Evolutionary conservation across 2,888 invertebrate species (phyloP), one percentile per base, ranked within the genome.

Genomic region (Latheticus oryzae): DNA sequence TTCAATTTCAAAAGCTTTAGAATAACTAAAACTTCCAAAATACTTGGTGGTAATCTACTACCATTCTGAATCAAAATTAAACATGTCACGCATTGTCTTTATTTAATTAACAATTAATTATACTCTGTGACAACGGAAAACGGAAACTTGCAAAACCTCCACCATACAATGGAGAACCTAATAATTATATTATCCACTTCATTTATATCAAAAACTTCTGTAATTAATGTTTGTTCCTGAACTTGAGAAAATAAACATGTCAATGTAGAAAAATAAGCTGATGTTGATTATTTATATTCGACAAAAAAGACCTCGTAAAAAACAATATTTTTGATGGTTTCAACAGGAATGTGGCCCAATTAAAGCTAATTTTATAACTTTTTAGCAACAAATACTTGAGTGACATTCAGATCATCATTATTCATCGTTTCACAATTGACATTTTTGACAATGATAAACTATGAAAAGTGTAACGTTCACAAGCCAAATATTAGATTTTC

Each of bases 371-470:
- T 37, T 37, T 35, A 19, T 11, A 24, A 24, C 16, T 35, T 28
- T 35, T 37, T 50, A 50, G 26, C 3, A 26, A 37, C 37, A 19
- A 28, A 37, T 37, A 37, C 37, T 24, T 50, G 12, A 37, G 23
- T 37, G 37, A 50, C 50, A 26, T 11, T 13, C 37, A 15, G 30
- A 16, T 30, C 43, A 28, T 50, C 37, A 16, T 19, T 37, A 50
- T 50, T 37, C 35, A 13, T 50, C 50, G 37, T 37, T 47, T 32
- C 33, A 47, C 21, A 50, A 35, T 37, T 50, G 50, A 50, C 50
- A 16, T 50, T 50, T 50, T 28, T 17, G 50, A 50, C 50, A 50
- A 50, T 50, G 50, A 50, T 37, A 50, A 50, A 50, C 26, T 35
- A 35, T 35, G 47, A 21, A n/a, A n/a, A n/a, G n/a, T n/a, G n/a